phyloP scores from a whole-genome alignment of 2,797 vertebrate species.

The Manis pentadactyla region DNA sequence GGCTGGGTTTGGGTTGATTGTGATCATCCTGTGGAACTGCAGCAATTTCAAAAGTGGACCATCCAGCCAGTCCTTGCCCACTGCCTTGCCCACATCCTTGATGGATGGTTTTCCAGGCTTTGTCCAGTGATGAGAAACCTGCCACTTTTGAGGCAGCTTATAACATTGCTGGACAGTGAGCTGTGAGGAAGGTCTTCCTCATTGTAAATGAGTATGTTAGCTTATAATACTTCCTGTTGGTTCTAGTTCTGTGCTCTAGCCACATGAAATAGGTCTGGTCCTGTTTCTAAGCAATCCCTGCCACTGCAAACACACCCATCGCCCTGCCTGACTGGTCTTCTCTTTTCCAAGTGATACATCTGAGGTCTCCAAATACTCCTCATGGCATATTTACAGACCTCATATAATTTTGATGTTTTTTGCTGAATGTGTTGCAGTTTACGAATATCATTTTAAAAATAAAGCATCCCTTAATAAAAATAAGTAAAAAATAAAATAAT shows the following conservation, averaged over 20 bases:
- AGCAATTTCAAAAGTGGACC: not conserved
- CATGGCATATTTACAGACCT: not conserved
- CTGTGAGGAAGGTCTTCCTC: not conserved
- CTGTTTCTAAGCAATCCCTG: not conserved
- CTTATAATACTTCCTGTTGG: not conserved
- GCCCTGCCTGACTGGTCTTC: not conserved
- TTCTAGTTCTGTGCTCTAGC: not conserved
- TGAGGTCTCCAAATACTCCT: not conserved
- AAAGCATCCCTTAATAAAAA: not conserved
- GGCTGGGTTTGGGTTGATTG: not conserved
- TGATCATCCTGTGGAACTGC: not conserved
- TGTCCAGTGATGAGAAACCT: not conserved
- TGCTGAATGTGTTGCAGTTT: conserved; percentile 7
- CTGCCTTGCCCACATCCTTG: not conserved
- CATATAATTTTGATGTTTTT: not conserved
- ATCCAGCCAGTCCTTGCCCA: not conserved
- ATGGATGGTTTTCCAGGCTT: not conserved
- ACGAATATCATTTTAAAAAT: conserved; percentile 14
- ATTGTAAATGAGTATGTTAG: not conserved
- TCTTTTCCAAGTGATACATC: not conserved
- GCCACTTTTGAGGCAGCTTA: not conserved
- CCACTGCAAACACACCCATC: not conserved
- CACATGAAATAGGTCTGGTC: not conserved
- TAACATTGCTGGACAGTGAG: not conserved
- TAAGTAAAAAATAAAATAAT: too few relatives aligned